These are phyloP conservation scores for Xenops minutus DNA, from an alignment of 2,797 vertebrate species.

Conservation along the genomic window DNA sequence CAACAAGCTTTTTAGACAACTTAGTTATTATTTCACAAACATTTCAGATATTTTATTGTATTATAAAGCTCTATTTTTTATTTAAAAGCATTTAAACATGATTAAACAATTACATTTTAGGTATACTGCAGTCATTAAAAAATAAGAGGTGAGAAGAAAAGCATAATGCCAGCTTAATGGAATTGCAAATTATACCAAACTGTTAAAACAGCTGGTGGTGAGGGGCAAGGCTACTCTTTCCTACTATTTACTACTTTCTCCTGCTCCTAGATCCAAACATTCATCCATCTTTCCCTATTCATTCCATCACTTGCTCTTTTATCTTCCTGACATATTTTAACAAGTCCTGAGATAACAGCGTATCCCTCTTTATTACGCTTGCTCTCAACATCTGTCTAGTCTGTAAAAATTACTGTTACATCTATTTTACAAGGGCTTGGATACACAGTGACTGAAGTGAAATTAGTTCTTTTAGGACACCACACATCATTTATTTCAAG, in stretches of 20 bases:
- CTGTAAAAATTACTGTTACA: not conserved
- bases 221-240: not conserved
- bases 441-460: not conserved
- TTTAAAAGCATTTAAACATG: not conserved
- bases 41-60: not conserved
- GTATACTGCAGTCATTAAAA: not conserved
- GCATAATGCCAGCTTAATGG: not conserved
- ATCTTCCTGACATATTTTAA: not conserved
- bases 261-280: not conserved
- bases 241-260: not conserved
- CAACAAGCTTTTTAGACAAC: not conserved
- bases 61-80: not conserved
- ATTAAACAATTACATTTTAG: not conserved
- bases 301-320: not conserved
- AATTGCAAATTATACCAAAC: not conserved
- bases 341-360: rapidly evolving
- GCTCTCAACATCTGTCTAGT: not conserved
- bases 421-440: not conserved
- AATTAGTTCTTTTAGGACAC: not conserved
- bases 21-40: not conserved
- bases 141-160: not conserved
- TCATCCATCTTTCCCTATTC: not conserved
- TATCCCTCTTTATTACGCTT: not conserved
- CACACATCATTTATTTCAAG: not conserved
- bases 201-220: not conserved